phyloP scores from a whole-genome alignment of 2,113 vertebrate genomes.

The Procavia capensis region DNA sequence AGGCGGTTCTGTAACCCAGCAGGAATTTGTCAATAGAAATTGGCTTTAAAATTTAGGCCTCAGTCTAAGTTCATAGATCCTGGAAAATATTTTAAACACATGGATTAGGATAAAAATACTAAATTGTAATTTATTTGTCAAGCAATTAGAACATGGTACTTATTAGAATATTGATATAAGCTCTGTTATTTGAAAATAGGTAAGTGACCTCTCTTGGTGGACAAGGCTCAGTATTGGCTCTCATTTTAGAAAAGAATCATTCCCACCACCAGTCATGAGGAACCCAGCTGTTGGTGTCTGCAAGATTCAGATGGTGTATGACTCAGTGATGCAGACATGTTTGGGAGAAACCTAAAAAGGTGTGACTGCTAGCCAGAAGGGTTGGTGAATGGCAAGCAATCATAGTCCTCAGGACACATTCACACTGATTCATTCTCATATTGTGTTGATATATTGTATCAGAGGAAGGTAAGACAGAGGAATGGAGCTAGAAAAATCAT shows the following conservation, averaged over 20 bases:
- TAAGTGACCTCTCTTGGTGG: neutral
- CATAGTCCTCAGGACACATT: neutral
- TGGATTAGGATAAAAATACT: neutral
- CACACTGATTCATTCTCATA: neutral
- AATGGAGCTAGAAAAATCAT: neutral
- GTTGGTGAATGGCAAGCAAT: neutral
- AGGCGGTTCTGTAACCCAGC: slow-evolving; percentile 33
- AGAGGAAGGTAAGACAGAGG: neutral
- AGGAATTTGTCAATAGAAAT: slow-evolving; percentile 25
- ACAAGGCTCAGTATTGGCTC: neutral
- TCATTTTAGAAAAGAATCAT: neutral
- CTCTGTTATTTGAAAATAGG: neutral
- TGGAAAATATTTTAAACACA: neutral
- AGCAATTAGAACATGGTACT: neutral
- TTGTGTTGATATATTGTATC: neutral
- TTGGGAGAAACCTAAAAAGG: neutral
- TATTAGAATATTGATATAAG: neutral
- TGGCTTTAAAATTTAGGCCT: neutral
- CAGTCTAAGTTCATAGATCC: neutral
- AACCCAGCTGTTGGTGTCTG: neutral
- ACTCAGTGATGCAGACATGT: neutral
- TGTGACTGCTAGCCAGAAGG: neutral
- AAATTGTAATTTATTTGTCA: neutral
- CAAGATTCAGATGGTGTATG: neutral
- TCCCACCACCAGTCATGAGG: neutral